Base-by-base conservation (phyloP, 2,797 vertebrate genomes). In the Manis javanica region DNA sequence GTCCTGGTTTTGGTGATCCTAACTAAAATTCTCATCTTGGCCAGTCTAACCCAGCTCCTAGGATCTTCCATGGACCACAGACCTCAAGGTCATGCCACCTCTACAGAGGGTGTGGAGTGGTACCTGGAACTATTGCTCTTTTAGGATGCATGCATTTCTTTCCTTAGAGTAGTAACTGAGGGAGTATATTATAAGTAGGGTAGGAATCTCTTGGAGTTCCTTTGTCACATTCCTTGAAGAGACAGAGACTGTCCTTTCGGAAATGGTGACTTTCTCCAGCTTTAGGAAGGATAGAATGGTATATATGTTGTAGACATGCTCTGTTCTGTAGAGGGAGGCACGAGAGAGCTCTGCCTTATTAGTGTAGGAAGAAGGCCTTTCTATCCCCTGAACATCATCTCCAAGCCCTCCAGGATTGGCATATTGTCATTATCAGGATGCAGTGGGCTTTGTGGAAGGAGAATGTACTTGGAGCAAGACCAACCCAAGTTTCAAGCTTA, bases 331-430 rank as follows among this genome's bases (percentile, higher is more conserved):
- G 72, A 64, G 51, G 29, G 84, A 61, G 78, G 84, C 53, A 49
- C 0, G 0, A 42, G 64, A 29, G 10, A 4, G 31, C 53, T 63
- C 53, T 75, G 59, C 31, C 18, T 87, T 74, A n/a, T 63, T 0
- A n/a, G 23, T 66, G 51, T 51, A 87, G 46, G 31, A 86, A 74
- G 75, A 59, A 39, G 68, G 29, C 15, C 3, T 0, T 69, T 26
- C 26, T 29, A 42, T n/a, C 14, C 14, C 39, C 49, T 39, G 37
- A 29, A 39, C n/a, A 19, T 51, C 61, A 42, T 23, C n/a, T n/a
- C 13, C 23, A 53, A 37, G 55, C 26, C 37, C 10, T 21, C 37
- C 42, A 55, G 18, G 49, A 12, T 77, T 39, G 61, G 23, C 7
- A 34, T 10, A 15, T 26, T 77, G 61, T 88, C 71, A 53, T 5